These are phyloP conservation scores for Globodera rostochiensis DNA, from an alignment of 1,140 invertebrate genomes.

Conservation along the genomic window DNA sequence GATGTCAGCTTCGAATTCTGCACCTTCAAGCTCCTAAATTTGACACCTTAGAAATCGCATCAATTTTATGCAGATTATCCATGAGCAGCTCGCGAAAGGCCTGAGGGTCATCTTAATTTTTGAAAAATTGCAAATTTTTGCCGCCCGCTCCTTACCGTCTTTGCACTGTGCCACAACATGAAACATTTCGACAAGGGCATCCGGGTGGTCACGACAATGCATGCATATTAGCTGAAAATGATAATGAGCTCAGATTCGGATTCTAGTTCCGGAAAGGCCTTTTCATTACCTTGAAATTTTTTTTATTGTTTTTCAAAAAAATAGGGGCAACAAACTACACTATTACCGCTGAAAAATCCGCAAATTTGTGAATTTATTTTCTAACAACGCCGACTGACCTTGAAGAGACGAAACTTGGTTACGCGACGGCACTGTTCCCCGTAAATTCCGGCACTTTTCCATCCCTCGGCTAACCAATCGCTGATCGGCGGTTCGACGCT, in stretches of 20 bases:
- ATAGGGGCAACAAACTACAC: too few species aligned
- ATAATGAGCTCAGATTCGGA: too few species aligned
- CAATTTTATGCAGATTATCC: conserved; percentile 17
- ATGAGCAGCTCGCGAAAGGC: conserved; percentile 14
- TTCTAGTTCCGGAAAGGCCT: too few species aligned
- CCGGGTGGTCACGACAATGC: background rate
- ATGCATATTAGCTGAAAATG: background rate
- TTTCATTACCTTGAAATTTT: too few species aligned
- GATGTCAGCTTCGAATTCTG: conserved; percentile 33
- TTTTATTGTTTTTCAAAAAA: too few species aligned
- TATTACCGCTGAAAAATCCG: too few species aligned
- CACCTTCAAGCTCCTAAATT: too few species aligned
- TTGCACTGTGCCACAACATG: conserved; percentile 6
- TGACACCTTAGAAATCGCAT: conserved; percentile 14
- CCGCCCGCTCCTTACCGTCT: background rate
- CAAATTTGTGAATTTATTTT: background rate
- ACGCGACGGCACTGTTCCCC: background rate
- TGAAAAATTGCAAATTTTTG: background rate
- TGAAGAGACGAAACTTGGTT: background rate
- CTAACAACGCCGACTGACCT: background rate
- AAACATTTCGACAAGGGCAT: conserved; percentile 1
- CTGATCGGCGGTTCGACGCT: background rate
- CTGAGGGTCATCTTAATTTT: background rate
- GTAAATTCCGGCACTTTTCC: background rate
- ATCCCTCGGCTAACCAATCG: background rate